phyloP scores from a whole-genome alignment of 2,797 vertebrate genomes.

The Ispidina lecontei region DNA sequence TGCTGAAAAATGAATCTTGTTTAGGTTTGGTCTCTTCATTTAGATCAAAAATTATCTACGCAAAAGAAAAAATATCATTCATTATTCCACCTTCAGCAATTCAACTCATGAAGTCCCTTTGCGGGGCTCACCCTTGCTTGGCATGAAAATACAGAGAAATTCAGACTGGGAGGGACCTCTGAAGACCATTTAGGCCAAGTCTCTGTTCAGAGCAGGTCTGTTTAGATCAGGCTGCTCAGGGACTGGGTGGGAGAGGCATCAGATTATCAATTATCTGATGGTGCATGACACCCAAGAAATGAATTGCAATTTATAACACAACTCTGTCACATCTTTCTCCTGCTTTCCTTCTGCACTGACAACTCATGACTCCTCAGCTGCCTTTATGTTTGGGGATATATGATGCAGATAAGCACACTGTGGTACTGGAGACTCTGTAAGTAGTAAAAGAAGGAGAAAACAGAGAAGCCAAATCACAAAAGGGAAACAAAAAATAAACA shows the following conservation, averaged over 20 bases:
- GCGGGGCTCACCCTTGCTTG: not conserved
- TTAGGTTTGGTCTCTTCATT: not conserved
- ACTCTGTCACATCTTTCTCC: not conserved
- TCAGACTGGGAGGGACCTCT: not conserved
- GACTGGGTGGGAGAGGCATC: not conserved
- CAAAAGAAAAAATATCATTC: fast-evolving
- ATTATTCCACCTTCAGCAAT: not conserved
- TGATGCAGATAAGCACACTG: not conserved
- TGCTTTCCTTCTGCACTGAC: not conserved
- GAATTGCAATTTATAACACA: not conserved
- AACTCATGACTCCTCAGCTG: not conserved
- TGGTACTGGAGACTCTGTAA: not conserved
- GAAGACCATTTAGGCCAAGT: not conserved
- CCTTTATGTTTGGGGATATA: not conserved
- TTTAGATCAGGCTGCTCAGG: not conserved
- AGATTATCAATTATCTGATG: conserved; percentile 10
- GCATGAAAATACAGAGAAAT: not conserved
- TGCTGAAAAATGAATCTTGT: not conserved
- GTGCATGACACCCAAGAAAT: not conserved
- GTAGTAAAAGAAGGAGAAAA: not conserved
- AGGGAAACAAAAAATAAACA: not conserved
- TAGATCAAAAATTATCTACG: not conserved
- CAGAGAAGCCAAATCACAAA: not conserved
- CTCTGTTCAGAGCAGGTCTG: not conserved
- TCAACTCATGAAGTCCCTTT: not conserved